These are phyloP conservation scores for Autographa gamma DNA, from an alignment of 2,888 invertebrate genomes.

Conservation along the genomic window DNA sequence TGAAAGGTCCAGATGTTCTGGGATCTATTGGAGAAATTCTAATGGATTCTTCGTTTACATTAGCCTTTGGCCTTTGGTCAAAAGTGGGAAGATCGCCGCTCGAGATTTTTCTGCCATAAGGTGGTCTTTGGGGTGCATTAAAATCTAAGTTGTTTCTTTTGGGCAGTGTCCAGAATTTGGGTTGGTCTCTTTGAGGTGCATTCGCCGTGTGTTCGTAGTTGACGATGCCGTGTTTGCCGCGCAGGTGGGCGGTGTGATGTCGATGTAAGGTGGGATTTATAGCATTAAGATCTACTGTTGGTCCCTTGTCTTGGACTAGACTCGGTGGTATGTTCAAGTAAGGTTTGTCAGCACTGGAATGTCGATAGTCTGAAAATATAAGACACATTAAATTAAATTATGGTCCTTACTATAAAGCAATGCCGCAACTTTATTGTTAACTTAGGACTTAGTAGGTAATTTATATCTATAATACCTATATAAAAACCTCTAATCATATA, in stretches of 20 bases:
- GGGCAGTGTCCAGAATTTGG: slow-evolving; percentile 90
- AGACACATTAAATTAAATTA: slow-evolving; percentile 35
- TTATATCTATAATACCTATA: neutral
- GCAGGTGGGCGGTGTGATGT: slow-evolving; percentile 77
- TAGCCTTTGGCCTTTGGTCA: slow-evolving; percentile 54
- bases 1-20: slow-evolving; percentile 88
- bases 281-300: slow-evolving; percentile 72
- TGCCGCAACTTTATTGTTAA: neutral
- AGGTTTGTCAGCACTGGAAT: slow-evolving; percentile 89
- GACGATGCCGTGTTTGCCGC: slow-evolving; percentile 76
- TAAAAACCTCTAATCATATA: neutral
- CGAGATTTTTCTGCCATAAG: slow-evolving; percentile 63
- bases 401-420: neutral
- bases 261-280: slow-evolving; percentile 75
- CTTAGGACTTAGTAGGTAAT: neutral
- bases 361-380: slow-evolving; percentile 90
- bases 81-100: slow-evolving; percentile 56
- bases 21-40: slow-evolving; percentile 92
- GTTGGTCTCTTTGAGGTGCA: slow-evolving; percentile 71
- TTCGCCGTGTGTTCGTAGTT: slow-evolving; percentile 73
- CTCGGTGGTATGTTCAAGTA: slow-evolving; percentile 73
- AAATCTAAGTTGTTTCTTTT: slow-evolving; percentile 72
- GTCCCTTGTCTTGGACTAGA: slow-evolving; percentile 69
- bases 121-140: slow-evolving; percentile 60
- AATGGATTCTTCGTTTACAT: slow-evolving; percentile 79